Percentiles rank a stretch among this genome's conserved stretches.
These are phyloP conservation scores for Spinibarbus caldwelli DNA, from an alignment of 2,797 vertebrate genomes.

Conservation along the genomic window DNA sequence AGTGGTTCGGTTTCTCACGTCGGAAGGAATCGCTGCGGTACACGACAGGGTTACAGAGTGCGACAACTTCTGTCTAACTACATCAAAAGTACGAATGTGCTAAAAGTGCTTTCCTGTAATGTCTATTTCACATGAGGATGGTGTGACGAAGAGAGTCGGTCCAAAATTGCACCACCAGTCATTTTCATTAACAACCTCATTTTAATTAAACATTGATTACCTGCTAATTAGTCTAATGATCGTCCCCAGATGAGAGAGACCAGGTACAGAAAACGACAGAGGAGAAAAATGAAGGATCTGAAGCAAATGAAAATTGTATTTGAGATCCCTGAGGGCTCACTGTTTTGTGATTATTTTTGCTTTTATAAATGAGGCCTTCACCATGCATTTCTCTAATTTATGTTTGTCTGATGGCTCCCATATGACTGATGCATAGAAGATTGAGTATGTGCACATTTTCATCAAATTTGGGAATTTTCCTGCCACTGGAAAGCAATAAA, in stretches of 20 bases:
- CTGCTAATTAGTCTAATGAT: slow-evolving; percentile 90
- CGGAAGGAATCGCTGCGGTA: neutral
- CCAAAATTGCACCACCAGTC: slow-evolving; percentile 74
- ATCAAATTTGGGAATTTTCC: slow-evolving; percentile 80
- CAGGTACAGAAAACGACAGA: slow-evolving; percentile 79
- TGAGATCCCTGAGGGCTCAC: slow-evolving; percentile 72
- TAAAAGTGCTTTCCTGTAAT: slow-evolving; percentile 54
- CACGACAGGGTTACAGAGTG: slow-evolving; percentile 2
- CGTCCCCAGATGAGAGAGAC: slow-evolving; percentile 81
- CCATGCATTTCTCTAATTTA: slow-evolving; percentile 81
- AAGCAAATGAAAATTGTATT: slow-evolving; percentile 73
- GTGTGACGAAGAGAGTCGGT: slow-evolving; percentile 60
- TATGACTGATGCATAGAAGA: slow-evolving; percentile 76
- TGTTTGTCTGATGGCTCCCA: slow-evolving; percentile 75
- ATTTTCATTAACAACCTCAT: slow-evolving; percentile 85
- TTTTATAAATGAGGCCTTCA: slow-evolving; percentile 81
- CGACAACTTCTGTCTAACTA: slow-evolving; percentile 31
- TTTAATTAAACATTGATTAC: slow-evolving; percentile 95
- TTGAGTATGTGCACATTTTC: slow-evolving; percentile 72
- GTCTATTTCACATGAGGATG: slow-evolving; percentile 58
- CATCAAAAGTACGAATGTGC: slow-evolving; percentile 52
- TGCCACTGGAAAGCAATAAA: slow-evolving; percentile 72
- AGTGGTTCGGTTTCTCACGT: neutral
- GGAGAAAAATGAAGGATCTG: slow-evolving; percentile 78
- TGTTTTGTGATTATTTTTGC: slow-evolving; percentile 74